Conservation (phyloP, 2,888 invertebrate genomes). For the Ophion costatus region DNA sequence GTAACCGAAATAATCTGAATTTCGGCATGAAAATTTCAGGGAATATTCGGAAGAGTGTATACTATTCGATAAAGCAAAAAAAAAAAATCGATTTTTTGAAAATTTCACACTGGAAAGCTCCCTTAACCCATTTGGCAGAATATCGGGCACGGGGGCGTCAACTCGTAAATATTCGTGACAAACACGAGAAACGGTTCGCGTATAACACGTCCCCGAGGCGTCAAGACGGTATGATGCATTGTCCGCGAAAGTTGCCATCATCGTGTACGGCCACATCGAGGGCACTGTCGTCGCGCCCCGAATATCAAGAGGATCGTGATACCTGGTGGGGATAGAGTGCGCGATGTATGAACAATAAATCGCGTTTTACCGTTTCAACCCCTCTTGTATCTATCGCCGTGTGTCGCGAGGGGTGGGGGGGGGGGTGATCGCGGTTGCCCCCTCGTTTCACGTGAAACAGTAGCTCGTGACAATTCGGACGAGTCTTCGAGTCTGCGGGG, state of each 20-base stretch:
- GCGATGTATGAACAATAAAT: slow-evolving; percentile 64
- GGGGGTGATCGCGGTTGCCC: not conserved
- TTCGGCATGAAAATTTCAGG: too few relatives aligned
- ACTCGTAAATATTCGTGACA: slow-evolving; percentile 60
- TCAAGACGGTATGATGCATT: slow-evolving; percentile 58
- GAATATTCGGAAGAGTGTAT: too few relatives aligned
- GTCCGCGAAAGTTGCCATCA: slow-evolving; percentile 27
- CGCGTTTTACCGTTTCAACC: slow-evolving; percentile 64
- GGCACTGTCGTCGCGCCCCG: slow-evolving; percentile 25
- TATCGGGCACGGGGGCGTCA: slow-evolving; percentile 52
- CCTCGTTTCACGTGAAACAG: slow-evolving; percentile 74
- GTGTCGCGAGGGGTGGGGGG: slow-evolving; percentile 4
- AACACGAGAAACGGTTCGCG: slow-evolving; percentile 47
- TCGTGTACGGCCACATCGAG: slow-evolving; percentile 44
- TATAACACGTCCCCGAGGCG: slow-evolving; percentile 50
- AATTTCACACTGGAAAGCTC: too few relatives aligned
- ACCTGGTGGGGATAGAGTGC: slow-evolving; percentile 4
- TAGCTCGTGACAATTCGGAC: slow-evolving; percentile 68
- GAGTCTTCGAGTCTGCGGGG: slow-evolving; percentile 52
- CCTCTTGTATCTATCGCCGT: slow-evolving; percentile 18
- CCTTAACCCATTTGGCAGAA: slow-evolving; percentile 34
- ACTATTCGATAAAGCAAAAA: too few relatives aligned
- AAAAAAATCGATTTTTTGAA: too few relatives aligned
- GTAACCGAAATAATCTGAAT: too few relatives aligned
- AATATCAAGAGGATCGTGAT: slow-evolving; percentile 28